These are phyloP conservation scores for Rhinophrynus dorsalis DNA, from an alignment of 2,797 vertebrate species.

Conservation along the genomic window DNA sequence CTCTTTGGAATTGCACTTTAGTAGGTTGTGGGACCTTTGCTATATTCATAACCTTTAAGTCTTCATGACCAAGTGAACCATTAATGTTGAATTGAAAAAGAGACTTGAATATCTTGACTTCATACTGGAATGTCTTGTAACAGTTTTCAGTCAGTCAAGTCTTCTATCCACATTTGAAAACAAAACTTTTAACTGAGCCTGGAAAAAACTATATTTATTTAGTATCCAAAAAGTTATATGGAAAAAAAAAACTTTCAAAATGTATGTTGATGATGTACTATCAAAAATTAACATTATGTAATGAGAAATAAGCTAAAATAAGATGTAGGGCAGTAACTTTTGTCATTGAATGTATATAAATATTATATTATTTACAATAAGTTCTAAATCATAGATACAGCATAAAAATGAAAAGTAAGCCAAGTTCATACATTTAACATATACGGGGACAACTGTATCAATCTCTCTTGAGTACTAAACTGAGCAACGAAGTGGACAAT, in stretches of 20 bases:
- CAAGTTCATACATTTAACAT: no score
- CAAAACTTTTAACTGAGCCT: constrained; percentile 8
- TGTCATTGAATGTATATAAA: not conserved
- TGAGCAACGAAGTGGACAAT: no score
- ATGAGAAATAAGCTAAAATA: constrained; percentile 4
- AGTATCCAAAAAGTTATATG: not conserved
- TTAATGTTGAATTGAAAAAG: not conserved
- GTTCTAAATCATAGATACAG: not conserved
- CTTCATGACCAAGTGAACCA: not conserved
- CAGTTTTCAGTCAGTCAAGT: not conserved
- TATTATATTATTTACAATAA: not conserved
- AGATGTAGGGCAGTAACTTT: not conserved
- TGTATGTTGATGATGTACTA: not conserved
- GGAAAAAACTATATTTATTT: constrained; percentile 30
- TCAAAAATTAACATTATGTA: not conserved
- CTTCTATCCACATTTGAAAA: not conserved
- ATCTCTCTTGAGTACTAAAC: no score
- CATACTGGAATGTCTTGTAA: constrained; percentile 28
- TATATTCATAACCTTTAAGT: not conserved
- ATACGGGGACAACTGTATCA: no score
- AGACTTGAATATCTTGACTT: not conserved
- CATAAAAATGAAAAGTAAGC: not conserved
- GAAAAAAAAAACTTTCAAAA: not conserved
- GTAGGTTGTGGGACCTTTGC: not conserved
- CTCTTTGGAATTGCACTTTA: constrained; percentile 41